phyloP scores from a whole-genome alignment of 2,797 vertebrate species.

The Chromobotia macracanthus region DNA sequence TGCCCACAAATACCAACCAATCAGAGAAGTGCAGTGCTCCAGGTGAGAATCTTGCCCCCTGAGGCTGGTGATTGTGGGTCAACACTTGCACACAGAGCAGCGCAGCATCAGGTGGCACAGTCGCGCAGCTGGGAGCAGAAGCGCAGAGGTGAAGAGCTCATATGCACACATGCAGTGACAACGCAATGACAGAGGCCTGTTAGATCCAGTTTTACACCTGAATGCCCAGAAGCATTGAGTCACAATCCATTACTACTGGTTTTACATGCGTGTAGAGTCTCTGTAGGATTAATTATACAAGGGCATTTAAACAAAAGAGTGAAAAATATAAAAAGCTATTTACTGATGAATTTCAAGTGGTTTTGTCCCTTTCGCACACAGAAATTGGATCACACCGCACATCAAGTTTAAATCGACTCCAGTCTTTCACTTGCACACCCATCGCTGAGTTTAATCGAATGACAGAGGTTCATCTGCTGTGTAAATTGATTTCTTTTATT shows the following conservation, averaged over 20 bases:
- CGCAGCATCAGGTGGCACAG: constrained; percentile 32
- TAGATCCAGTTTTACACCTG: constrained; percentile 43
- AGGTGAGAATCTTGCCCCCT: constrained; percentile 20
- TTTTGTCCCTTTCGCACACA: neutral
- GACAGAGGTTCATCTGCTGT: neutral
- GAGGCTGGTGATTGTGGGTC: constrained; percentile 7
- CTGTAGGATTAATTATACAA: constrained; percentile 21
- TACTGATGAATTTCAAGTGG: neutral
- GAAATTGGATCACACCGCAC: neutral
- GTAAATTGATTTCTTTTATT: neutral
- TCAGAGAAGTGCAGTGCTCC: constrained; percentile 8
- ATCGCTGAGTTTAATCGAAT: neutral
- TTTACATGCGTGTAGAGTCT: neutral
- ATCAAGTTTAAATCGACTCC: neutral
- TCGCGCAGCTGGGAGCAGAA: constrained; percentile 7
- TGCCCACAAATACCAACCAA: neutral
- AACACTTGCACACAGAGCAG: constrained; percentile 27
- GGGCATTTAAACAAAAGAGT: neutral
- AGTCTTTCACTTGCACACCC: neutral
- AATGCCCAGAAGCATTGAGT: constrained; percentile 23
- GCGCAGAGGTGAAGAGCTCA: constrained; percentile 6
- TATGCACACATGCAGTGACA: constrained; percentile 31
- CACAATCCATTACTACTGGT: neutral
- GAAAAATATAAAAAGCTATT: neutral
- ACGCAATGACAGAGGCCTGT: constrained; percentile 28